Evolutionary conservation across 2,888 invertebrate species (phyloP).

Genomic region (Ischnura elegans): DNA sequence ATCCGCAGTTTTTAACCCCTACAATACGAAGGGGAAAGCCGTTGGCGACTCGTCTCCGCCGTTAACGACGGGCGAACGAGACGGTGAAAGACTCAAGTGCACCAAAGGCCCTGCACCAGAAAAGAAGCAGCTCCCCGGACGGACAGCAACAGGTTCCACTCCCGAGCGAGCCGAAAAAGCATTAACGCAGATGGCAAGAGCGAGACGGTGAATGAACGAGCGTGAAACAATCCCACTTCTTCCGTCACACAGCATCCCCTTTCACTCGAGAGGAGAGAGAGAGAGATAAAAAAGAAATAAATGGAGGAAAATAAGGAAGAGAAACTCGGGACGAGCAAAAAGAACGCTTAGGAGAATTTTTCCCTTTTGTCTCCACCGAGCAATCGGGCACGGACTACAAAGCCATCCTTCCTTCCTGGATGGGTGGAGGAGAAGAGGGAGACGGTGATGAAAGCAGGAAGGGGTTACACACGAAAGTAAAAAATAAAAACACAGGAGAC

Average conservation of each 20-base stretch:
- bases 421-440: not conserved
- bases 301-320: not conserved
- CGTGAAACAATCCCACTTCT: constrained; percentile 34
- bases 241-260: constrained; percentile 10
- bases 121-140: not conserved
- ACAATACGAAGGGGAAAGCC: too few species aligned
- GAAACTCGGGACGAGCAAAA: not conserved
- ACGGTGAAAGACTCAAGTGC: not conserved
- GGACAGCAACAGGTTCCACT: constrained; percentile 30
- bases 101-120: not conserved
- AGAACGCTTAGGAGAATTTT: constrained; percentile 9
- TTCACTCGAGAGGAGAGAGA: not conserved
- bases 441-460: not conserved
- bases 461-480: too few species aligned
- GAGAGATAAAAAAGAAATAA: not conserved
- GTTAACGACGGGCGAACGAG: not conserved
- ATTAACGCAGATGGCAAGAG: constrained; percentile 20
- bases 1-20: too few species aligned
- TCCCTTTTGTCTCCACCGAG: not conserved
- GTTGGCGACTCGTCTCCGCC: not conserved
- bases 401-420: not conserved
- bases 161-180: constrained; percentile 25
- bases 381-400: not conserved
- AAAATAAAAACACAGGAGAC: not conserved
- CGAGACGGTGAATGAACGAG: constrained; percentile 21